Conservation (phyloP, 2,113 vertebrate genomes). For the Garra rufa region DNA sequence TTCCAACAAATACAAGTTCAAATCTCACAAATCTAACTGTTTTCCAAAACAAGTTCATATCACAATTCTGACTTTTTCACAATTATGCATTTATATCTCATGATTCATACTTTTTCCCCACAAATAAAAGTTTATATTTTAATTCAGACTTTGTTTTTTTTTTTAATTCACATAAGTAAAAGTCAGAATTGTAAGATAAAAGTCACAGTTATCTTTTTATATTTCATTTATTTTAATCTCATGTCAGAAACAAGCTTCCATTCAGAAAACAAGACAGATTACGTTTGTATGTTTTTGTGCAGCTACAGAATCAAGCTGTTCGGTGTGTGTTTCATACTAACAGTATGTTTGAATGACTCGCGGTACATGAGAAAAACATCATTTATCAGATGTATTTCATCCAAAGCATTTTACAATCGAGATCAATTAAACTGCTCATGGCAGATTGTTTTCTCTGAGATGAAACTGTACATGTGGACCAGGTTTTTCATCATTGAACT, state of each 20-base stretch:
- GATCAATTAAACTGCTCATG: neutral
- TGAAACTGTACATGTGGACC: neutral
- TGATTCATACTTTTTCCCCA: too few relatives aligned
- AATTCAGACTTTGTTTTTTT: too few relatives aligned
- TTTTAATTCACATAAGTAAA: too few relatives aligned
- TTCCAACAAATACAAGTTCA: too few relatives aligned
- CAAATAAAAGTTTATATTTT: too few relatives aligned
- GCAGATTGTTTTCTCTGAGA: neutral
- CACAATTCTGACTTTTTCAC: too few relatives aligned
- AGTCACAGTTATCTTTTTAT: too few relatives aligned
- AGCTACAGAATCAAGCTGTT: neutral
- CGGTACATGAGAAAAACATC: neutral
- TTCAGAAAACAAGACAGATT: slow-evolving; percentile 28
- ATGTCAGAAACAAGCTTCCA: neutral
- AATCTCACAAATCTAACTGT: too few relatives aligned
- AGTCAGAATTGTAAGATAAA: too few relatives aligned
- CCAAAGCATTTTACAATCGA: neutral
- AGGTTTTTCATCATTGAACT: too few relatives aligned
- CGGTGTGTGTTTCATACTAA: neutral
- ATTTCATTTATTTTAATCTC: neutral
- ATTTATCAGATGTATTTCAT: neutral
- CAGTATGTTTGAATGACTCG: neutral
- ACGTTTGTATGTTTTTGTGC: neutral
- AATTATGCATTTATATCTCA: too few relatives aligned
- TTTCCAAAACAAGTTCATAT: too few relatives aligned